Conservation (phyloP, 1,140 invertebrate species). For the Nomia melanderi region DNA sequence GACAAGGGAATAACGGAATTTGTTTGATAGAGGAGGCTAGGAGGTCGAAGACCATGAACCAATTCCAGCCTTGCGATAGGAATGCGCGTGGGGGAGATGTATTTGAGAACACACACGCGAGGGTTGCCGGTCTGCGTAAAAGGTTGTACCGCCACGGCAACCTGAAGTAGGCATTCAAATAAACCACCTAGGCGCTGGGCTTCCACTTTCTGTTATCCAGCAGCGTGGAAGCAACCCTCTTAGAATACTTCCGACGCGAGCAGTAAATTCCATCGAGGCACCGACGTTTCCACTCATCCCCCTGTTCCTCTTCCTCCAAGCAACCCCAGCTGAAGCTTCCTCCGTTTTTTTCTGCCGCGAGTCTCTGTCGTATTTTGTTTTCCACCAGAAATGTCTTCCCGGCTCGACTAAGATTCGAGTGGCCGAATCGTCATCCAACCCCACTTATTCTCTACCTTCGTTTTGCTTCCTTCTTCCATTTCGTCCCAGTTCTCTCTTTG, state of each 20-base stretch:
- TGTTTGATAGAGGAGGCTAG: neutral
- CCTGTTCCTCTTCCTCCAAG: constrained; percentile 48
- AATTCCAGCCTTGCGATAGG: constrained; percentile 25
- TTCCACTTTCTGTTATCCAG: constrained; percentile 71
- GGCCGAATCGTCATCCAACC: constrained; percentile 40
- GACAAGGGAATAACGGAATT: neutral
- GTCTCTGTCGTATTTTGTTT: constrained; percentile 32
- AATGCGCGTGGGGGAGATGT: constrained; percentile 34
- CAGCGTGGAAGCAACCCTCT: constrained; percentile 75
- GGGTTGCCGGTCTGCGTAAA: constrained; percentile 38
- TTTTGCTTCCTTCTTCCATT: too few relatives aligned
- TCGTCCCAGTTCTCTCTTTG: neutral
- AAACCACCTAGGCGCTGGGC: constrained; percentile 72
- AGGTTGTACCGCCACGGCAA: constrained; percentile 45
- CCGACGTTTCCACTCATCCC: constrained; percentile 60
- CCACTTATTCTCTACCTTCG: neutral
- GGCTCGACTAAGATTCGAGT: constrained; percentile 41
- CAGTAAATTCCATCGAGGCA: constrained; percentile 72
- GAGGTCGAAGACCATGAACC: too few relatives aligned
- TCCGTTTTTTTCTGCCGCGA: neutral
- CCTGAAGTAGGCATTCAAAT: constrained; percentile 75
- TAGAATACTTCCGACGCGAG: constrained; percentile 73
- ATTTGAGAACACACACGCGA: constrained; percentile 45
- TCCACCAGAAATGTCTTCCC: constrained; percentile 40
- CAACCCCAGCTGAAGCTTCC: constrained; percentile 25